A percentile compares a stretch with the other conserved stretches of the same genome.
Conservation (phyloP, 2,797 vertebrate species). For the Myiothlypis chrysogaster region DNA sequence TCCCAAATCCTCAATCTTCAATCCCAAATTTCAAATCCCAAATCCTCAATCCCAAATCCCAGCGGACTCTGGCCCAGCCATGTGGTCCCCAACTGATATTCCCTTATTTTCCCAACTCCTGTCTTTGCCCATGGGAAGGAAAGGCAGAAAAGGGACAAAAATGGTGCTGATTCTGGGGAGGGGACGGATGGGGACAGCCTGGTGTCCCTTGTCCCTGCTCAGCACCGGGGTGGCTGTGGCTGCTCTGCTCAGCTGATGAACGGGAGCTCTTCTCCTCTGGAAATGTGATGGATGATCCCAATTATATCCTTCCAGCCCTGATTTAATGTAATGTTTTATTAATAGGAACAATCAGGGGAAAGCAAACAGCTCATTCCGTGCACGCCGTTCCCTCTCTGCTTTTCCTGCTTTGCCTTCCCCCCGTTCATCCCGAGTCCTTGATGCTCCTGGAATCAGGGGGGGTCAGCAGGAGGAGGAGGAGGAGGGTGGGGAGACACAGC, state of each 20-base stretch:
- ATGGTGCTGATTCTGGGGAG: neutral
- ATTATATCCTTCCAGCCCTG: conserved; percentile 64
- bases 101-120: neutral
- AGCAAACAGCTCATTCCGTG: conserved; percentile 67
- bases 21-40: no score
- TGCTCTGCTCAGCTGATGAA: accelerated
- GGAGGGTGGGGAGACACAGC: neutral
- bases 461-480: neutral
- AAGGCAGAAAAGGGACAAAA: neutral
- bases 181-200: accelerated
- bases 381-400: neutral
- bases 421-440: neutral
- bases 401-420: neutral
- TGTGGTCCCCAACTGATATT: accelerated
- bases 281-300: conserved; percentile 71
- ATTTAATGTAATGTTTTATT: conserved; percentile 77
- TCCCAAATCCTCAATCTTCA: no score
- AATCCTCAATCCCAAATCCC: neutral
- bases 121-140: accelerated
- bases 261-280: neutral
- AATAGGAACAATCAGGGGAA: conserved; percentile 69
- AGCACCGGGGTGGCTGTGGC: accelerated
- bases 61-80: accelerated
- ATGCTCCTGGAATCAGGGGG: neutral
- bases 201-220: neutral